Conservation (phyloP, 2,888 invertebrate species). For the Dasysyrphus tricinctus region DNA sequence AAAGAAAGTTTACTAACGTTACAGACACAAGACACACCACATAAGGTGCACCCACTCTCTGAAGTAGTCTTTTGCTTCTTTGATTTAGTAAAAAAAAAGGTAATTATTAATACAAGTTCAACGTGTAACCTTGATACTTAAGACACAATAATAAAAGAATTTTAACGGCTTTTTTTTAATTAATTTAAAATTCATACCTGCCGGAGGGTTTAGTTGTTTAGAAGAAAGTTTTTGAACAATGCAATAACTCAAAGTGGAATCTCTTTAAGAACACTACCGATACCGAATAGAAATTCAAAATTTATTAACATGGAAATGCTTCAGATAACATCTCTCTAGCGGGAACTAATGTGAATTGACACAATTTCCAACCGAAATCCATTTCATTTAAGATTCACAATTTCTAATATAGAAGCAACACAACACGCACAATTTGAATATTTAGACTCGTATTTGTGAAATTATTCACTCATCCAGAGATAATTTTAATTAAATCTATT, state of each 20-base stretch:
- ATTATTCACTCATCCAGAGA: slow-evolving; percentile 5
- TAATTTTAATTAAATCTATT: neutral
- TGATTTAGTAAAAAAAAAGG: neutral
- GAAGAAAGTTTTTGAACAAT: slow-evolving; percentile 44
- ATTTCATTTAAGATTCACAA: slow-evolving; percentile 32
- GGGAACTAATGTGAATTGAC: slow-evolving; percentile 30
- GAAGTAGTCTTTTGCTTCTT: neutral
- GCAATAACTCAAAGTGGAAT: slow-evolving; percentile 7
- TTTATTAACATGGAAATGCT: slow-evolving; percentile 7
- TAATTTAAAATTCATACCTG: slow-evolving; percentile 39
- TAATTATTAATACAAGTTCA: neutral
- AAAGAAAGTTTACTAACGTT: slow-evolving; percentile 55
- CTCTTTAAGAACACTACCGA: neutral
- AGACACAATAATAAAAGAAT: slow-evolving; percentile 1
- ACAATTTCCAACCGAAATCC: slow-evolving; percentile 34
- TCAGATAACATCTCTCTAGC: slow-evolving; percentile 15
- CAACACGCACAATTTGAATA: neutral
- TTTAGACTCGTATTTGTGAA: neutral
- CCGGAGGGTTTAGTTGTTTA: neutral
- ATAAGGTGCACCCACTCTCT: slow-evolving; percentile 5
- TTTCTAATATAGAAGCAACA: neutral
- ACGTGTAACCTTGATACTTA: neutral
- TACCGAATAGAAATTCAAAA: slow-evolving; percentile 6
- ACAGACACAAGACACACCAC: neutral
- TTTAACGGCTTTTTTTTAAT: neutral